Conservation (phyloP, 2,113 vertebrate species). For the Sinocyclocheilus rhinocerous region DNA sequence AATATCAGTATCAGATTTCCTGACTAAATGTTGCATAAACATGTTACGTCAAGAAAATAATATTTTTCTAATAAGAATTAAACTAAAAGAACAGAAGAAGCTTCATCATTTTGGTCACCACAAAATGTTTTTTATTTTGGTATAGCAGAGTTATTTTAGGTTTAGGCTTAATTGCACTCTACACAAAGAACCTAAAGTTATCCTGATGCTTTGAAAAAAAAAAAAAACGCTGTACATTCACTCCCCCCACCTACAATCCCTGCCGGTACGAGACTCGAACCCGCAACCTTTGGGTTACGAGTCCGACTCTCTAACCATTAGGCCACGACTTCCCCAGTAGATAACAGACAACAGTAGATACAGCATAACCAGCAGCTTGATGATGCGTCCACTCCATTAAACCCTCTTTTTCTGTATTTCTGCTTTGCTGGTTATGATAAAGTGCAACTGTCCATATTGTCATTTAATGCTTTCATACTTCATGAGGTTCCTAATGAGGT, state of each 20-base stretch:
- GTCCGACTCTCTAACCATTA: too few species aligned
- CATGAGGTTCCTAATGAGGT: conserved; percentile 46
- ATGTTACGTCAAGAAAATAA: background rate
- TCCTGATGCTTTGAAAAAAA: background rate
- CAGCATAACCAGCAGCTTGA: conserved; percentile 18
- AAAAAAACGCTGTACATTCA: too few species aligned
- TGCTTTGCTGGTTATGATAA: conserved; percentile 41
- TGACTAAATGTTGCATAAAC: conserved; percentile 7
- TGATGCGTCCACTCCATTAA: background rate
- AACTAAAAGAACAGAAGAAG: background rate
- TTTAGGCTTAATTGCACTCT: background rate
- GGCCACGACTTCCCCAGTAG: too few species aligned
- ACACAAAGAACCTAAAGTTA: background rate
- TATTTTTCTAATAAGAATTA: background rate
- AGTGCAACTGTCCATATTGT: conserved; percentile 41
- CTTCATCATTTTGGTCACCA: background rate
- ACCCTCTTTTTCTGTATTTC: conserved; percentile 22
- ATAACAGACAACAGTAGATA: conserved; percentile 1
- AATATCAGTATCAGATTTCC: background rate
- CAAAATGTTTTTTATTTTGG: background rate
- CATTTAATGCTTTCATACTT: conserved; percentile 45
- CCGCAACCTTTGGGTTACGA: too few species aligned
- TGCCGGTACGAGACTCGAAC: too few species aligned
- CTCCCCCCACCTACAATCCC: too few species aligned
- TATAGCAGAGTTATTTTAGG: background rate